Evolutionary conservation across 2,797 vertebrate genomes (phyloP).

Genomic region (Coregonus sp.): DNA sequence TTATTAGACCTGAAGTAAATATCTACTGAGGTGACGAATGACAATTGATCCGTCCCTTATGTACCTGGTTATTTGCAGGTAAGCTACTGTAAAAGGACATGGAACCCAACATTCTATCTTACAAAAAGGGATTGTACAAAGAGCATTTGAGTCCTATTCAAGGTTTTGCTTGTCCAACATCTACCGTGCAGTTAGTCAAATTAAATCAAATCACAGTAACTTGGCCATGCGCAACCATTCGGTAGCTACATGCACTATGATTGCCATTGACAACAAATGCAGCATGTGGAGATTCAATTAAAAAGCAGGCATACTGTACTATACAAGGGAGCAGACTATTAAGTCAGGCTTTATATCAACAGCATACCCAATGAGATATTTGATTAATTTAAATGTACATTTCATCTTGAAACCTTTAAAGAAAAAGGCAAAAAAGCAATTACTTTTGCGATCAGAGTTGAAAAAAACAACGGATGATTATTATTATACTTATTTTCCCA

Average conservation of each 20-base stretch:
- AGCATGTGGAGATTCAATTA: neutral
- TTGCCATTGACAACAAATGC: neutral
- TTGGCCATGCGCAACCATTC: neutral
- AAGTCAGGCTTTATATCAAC: conserved; percentile 8
- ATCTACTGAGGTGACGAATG: neutral
- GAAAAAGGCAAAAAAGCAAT: conserved; percentile 8
- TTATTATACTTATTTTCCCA: neutral
- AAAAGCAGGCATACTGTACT: neutral
- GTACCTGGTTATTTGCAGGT: neutral
- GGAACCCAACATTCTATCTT: neutral
- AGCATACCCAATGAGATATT: neutral
- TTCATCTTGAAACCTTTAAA: neutral
- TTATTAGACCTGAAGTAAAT: neutral
- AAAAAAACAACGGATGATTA: neutral
- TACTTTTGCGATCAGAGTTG: neutral
- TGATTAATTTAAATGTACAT: conserved; percentile 12
- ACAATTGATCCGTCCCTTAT: neutral
- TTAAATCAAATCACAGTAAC: neutral
- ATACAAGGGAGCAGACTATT: neutral
- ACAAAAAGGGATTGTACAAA: neutral
- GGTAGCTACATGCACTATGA: neutral
- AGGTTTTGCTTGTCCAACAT: neutral
- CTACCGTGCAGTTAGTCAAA: neutral
- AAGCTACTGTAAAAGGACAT: neutral
- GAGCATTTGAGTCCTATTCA: neutral